Base-by-base conservation (phyloP, 2,113 vertebrate genomes). In the Piprites chloris region DNA sequence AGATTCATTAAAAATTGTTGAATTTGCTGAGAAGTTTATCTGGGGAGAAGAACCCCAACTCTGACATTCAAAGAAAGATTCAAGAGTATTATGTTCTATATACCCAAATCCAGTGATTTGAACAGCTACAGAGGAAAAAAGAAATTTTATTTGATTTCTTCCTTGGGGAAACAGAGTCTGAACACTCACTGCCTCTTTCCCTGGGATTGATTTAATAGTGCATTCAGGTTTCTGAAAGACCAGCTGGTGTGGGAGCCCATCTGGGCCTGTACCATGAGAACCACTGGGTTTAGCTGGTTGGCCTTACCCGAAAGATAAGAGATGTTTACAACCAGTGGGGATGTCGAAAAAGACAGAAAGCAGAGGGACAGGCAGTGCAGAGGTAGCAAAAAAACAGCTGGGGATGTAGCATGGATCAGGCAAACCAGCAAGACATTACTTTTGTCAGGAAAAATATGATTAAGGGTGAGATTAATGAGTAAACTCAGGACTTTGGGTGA, bases 191-290 rank as follows among this genome's bases (percentile, higher is more conserved):
- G 55, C 7, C 24, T 42, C 9, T 71, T 58, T 14, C 33, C 24
- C 41, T 49, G 23, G 23, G 33, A 73, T n/a, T 9, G 2, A 71
- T 58, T 50, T 58, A 58, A 73, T 0, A 0, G 9, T 0, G 3
- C 6, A 5, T 49, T 84, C 53, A 23, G 46, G 59, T 69, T 90
- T 71, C 76, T 66, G 49, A 86, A 88, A 68, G 30, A 14, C 5
- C 26, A 63, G 35, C 13, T 66, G 44, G 21, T 82, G 52, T 1
- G 0, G 11, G 15, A 89, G 30, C 15, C 32, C 3, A 2, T 24
- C 42, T 67, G 59, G 37, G 24, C 62, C 65, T n/a, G 20, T 27
- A 59, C 18, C 12, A 4, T 0, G 0, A 74, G 9, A 75, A 24
- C 14, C 56, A 32, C 32, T 11, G 46, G n/a, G 14, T 87, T 85